phyloP scores from a whole-genome alignment of 1,140 invertebrate genomes.

The Centruroides vittatus region DNA sequence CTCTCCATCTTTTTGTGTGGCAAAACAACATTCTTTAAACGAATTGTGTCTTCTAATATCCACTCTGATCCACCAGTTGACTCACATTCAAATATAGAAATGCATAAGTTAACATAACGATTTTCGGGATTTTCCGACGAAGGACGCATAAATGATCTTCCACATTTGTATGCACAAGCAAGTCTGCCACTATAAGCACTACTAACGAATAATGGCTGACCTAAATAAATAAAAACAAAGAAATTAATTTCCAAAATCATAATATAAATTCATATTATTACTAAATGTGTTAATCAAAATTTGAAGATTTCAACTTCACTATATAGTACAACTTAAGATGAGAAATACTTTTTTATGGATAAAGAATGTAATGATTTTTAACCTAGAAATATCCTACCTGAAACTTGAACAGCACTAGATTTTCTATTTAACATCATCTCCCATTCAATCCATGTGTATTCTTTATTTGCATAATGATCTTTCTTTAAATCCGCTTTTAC shows the following conservation, averaged over 20 bases:
- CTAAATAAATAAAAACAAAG: constrained; percentile 14
- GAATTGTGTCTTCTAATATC: constrained; percentile 95
- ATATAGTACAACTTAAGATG: no score
- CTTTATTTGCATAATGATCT: constrained; percentile 20
- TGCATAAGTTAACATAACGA: constrained; percentile 76
- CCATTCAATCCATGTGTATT: constrained; percentile 73
- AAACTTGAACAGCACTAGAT: constrained; percentile 71
- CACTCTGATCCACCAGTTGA: constrained; percentile 93
- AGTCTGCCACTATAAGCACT: constrained; percentile 94
- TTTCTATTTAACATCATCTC: constrained; percentile 56
- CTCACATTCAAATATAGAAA: constrained; percentile 99
- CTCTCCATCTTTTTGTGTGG: constrained; percentile 50
- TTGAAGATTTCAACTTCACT: neutral
- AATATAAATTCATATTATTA: no score
- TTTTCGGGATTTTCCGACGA: constrained; percentile 56
- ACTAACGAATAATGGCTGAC: constrained; percentile 69
- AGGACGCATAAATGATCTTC: constrained; percentile 27
- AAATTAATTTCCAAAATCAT: neutral
- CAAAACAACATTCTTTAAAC: constrained; percentile 71
- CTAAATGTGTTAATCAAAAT: no score
- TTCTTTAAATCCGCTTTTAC: neutral
- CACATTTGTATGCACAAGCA: constrained; percentile 82
- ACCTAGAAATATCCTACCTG: constrained; percentile 35
- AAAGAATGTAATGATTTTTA: neutral
- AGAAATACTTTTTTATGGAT: neutral